Conservation (phyloP, 2,113 vertebrate species). For the Hemiscyllium ocellatum region DNA sequence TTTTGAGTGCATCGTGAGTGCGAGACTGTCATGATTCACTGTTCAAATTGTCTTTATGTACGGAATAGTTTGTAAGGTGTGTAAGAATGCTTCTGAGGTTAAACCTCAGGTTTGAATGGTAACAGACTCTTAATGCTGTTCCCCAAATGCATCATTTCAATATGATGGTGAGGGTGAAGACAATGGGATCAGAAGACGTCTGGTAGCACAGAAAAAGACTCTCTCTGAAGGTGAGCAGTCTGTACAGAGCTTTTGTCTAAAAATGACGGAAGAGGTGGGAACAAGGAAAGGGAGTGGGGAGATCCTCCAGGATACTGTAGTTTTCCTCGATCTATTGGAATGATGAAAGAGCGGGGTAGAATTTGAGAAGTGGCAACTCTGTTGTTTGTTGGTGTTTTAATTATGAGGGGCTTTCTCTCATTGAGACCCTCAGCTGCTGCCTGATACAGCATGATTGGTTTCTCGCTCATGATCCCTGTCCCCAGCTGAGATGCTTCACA, state of each 20-base stretch:
- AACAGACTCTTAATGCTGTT: not conserved
- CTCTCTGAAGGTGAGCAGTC: not conserved
- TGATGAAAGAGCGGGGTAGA: not conserved
- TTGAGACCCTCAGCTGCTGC: slow-evolving; percentile 18
- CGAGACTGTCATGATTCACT: not conserved
- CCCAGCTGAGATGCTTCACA: slow-evolving; percentile 23
- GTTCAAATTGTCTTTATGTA: no score
- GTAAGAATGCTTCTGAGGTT: no score
- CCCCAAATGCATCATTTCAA: not conserved
- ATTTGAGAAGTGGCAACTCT: not conserved
- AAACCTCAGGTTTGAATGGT: not conserved
- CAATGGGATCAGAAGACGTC: not conserved
- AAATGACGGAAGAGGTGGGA: not conserved
- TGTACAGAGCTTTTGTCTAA: not conserved
- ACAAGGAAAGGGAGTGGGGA: not conserved
- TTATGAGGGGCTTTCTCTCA: not conserved
- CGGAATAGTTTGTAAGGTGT: no score
- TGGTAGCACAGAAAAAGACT: not conserved
- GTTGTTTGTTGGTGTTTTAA: slow-evolving; percentile 11
- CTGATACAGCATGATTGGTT: not conserved
- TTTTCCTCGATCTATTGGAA: not conserved
- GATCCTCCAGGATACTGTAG: not conserved
- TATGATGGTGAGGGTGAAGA: not conserved
- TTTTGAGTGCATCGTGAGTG: not conserved
- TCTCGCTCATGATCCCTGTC: not conserved